A percentile compares a stretch with the other conserved stretches of the same genome.
phyloP scores from a whole-genome alignment of 2,113 vertebrate species.

The Rhinopomastus cyanomelas region DNA sequence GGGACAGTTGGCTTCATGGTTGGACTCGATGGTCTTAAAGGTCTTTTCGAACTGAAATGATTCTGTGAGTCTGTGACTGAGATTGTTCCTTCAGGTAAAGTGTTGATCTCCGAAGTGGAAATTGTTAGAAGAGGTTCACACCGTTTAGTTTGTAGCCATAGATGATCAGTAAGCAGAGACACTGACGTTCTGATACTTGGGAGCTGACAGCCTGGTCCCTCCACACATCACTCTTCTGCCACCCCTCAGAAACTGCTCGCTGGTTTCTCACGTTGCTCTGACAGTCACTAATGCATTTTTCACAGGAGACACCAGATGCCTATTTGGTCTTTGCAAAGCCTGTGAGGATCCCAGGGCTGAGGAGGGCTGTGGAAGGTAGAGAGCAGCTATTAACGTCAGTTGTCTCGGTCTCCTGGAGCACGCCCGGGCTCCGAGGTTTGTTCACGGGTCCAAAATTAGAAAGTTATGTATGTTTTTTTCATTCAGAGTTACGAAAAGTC shows the following conservation, averaged over 20 bases:
- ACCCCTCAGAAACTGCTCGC: neutral
- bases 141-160: accelerated
- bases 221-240: neutral
- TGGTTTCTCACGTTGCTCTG: neutral
- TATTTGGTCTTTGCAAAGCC: neutral
- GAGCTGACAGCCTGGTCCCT: neutral
- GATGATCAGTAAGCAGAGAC: neutral
- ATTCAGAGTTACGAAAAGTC: neutral
- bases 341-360: neutral
- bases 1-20: too few relatives aligned
- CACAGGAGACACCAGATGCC: neutral
- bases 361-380: neutral
- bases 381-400: neutral
- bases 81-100: neutral
- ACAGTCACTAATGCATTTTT: neutral
- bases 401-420: neutral
- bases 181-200: neutral
- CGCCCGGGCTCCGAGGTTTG: neutral
- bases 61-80: neutral
- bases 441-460: neutral
- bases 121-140: too few relatives aligned
- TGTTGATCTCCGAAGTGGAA: neutral
- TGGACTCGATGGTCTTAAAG: too few relatives aligned
- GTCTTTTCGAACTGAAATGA: too few relatives aligned
- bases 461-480: neutral